These are phyloP conservation scores for Agonopterix alstromeriana DNA, from an alignment of 2,888 invertebrate species.

Conservation along the genomic window DNA sequence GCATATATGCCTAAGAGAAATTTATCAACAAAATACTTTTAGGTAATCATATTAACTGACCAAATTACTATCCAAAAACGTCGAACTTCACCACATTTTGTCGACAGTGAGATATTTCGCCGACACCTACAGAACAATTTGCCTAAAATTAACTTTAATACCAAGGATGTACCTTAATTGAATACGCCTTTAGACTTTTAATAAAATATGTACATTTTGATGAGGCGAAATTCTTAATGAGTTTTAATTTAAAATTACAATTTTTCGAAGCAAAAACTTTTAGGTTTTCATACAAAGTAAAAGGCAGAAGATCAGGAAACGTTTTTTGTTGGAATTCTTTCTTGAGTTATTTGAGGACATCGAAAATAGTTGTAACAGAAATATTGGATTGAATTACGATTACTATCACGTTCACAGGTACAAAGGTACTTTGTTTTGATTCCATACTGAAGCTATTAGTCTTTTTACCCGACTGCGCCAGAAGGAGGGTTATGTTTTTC, in stretches of 20 bases:
- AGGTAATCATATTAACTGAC: slow-evolving; percentile 19
- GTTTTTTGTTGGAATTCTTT: slow-evolving; percentile 3
- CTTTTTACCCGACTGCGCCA: no score
- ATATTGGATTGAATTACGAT: background rate
- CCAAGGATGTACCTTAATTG: slow-evolving; percentile 50
- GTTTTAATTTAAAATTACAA: slow-evolving; percentile 52
- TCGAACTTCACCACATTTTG: slow-evolving; percentile 5
- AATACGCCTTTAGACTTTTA: slow-evolving; percentile 26
- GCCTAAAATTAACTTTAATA: slow-evolving; percentile 50
- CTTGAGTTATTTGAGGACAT: background rate
- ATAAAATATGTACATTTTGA: slow-evolving; percentile 48
- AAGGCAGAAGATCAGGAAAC: slow-evolving; percentile 16
- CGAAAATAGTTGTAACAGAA: background rate
- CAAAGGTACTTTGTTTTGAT: background rate
- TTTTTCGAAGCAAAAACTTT: slow-evolving; percentile 20
- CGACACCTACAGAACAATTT: slow-evolving; percentile 41
- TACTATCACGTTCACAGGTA: background rate
- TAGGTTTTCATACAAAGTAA: slow-evolving; percentile 11
- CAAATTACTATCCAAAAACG: slow-evolving; percentile 17
- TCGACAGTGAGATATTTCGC: slow-evolving; percentile 28
- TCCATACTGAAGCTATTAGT: background rate
- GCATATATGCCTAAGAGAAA: background rate
- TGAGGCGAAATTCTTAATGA: slow-evolving; percentile 47
- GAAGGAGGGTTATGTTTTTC: no score
- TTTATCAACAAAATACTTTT: slow-evolving; percentile 3